Base-by-base conservation (phyloP, 2,113 vertebrate genomes). In the Miniopterus natalensis region DNA sequence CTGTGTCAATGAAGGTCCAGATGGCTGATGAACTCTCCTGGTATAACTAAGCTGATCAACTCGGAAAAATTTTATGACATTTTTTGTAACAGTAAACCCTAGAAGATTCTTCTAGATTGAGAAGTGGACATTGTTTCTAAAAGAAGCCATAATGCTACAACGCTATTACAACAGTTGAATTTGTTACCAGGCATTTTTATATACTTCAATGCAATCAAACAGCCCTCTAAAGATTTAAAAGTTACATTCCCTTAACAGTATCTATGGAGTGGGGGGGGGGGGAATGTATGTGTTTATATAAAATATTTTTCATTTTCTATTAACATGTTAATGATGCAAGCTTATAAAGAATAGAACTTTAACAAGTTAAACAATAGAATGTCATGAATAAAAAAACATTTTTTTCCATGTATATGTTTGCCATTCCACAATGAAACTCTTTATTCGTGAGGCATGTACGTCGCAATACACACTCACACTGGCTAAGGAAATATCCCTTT, bases 281-380 rank as follows among this genome's bases (percentile, higher is more conserved):
- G 13, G 27, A 27, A 71, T 74, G 13, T 66, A 36, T 42, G 17
- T 61, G 6, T 84, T 86, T 66, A 94, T 29, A 73, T 4, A 81
- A 77, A 74, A 45, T 59, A 42, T 66, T 59, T 63, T 65, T 36
- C 6, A 70, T 71, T 75, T 31, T 23, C 7, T 57, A 57, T 57
- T 63, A 23, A 68, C 14, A 18, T 84, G 5, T 49, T 49, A 88
- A 79, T 42, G 40, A n/a, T 53, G 3, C 4, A 93, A 77, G 40
- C 81, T n/a, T 88, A 89, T 74, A 85, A 93, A 73, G 45, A 78
- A 51, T 70, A 71, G 79, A 83, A 57, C 14, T 74, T 85, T 75
- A 92, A 59, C 15, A 84, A 93, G 29, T 36, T 70, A 84, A 85
- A 73, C 17, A 7, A 68, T 3, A 42, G n/a, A 53, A 66, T n/a